Evolutionary conservation across 2,113 vertebrate genomes (phyloP).

Genomic region (Equus quagga): DNA sequence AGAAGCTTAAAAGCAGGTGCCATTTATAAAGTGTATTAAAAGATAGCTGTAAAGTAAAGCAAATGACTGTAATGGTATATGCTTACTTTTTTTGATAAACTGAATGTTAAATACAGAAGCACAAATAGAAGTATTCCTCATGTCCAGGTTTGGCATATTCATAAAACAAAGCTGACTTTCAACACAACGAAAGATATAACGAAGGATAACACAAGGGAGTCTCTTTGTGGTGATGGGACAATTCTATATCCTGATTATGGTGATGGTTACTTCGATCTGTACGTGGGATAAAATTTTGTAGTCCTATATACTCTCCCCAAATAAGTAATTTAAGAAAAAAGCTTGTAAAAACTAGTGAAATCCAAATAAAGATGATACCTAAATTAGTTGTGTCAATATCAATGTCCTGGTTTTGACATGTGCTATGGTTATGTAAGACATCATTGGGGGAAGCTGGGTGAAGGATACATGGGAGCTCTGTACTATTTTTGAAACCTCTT

Average conservation of each 20-base stretch:
- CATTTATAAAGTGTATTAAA: not conserved
- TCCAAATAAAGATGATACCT: too few species aligned
- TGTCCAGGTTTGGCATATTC: not conserved
- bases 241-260: not conserved
- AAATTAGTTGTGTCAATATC: not conserved
- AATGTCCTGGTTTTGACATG: not conserved
- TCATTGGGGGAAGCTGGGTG: not conserved
- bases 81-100: conserved; percentile 32
- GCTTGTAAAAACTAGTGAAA: not conserved
- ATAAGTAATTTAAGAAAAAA: not conserved
- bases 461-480: not conserved
- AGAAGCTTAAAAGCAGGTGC: not conserved
- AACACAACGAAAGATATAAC: not conserved
- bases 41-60: not conserved
- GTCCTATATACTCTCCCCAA: not conserved
- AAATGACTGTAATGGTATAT: not conserved
- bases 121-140: not conserved
- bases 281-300: not conserved
- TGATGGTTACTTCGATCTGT: not conserved
- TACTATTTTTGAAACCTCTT: not conserved
- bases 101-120: not conserved
- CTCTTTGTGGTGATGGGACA: not conserved
- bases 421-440: not conserved
- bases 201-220: not conserved
- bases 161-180: not conserved